Percentiles rank a stretch among this genome's conserved stretches.
These are phyloP conservation scores for Agapornis roseicollis DNA, from an alignment of 2,113 vertebrate species.

Conservation along the genomic window DNA sequence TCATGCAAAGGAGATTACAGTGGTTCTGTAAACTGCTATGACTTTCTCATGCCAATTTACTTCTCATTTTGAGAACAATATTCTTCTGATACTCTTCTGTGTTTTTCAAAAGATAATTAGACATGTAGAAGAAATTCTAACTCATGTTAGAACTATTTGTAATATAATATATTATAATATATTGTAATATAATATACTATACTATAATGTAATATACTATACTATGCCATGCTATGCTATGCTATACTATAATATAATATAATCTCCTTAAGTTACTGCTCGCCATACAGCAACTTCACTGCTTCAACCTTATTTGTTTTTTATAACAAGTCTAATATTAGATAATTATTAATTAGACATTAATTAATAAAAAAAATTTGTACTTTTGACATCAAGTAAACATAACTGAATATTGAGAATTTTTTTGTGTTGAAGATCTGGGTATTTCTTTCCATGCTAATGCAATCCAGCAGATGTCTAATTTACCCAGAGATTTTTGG, in stretches of 20 bases:
- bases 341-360: not conserved
- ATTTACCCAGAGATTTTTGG: not conserved
- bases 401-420: not conserved
- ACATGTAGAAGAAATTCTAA: not conserved
- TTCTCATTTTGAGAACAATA: not conserved
- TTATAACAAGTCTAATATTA: not conserved
- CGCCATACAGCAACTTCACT: not conserved
- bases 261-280: not conserved
- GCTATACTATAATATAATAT: not conserved
- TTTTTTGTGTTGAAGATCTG: not conserved
- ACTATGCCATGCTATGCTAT: too few species aligned
- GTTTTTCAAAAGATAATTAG: not conserved
- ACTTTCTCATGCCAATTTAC: fast-evolving
- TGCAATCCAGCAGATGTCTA: not conserved
- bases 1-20: not conserved
- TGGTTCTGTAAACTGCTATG: not conserved
- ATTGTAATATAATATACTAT: not conserved
- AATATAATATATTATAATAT: not conserved
- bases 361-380: not conserved
- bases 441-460: not conserved
- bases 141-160: not conserved
- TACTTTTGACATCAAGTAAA: not conserved
- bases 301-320: not conserved
- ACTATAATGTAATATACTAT: too few species aligned
- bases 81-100: not conserved